Evolutionary conservation across 35 echinoderm and acorn worm genomes (phyloP).

Genomic region (Hemicentrotus pulcherrimus): DNA sequence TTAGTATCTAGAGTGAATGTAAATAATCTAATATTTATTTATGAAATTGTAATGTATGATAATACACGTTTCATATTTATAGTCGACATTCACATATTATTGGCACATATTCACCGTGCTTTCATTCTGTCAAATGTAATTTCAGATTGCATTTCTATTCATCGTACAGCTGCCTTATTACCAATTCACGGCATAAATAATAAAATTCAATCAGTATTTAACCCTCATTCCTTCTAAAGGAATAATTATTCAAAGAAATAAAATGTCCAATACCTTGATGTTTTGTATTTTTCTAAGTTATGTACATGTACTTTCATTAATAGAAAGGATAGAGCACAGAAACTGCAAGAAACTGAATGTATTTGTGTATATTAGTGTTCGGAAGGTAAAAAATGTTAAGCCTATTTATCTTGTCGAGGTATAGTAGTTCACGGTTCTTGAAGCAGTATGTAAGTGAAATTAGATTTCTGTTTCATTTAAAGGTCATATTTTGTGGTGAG

Average conservation of each 20-base stretch:
- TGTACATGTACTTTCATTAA: neutral
- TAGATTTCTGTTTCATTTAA: too few relatives aligned
- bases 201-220: neutral
- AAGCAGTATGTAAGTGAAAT: neutral
- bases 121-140: neutral
- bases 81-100: too few relatives aligned
- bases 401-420: neutral
- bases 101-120: neutral
- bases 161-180: neutral
- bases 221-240: neutral
- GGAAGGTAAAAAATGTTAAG: too few relatives aligned
- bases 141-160: neutral
- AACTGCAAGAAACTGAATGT: neutral
- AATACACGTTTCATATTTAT: neutral
- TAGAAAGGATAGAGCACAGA: neutral
- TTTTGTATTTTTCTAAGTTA: neutral
- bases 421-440: neutral
- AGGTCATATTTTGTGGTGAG: too few relatives aligned
- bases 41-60: neutral
- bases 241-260: neutral
- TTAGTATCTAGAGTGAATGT: neutral
- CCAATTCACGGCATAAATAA: neutral
- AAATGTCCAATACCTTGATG: neutral
- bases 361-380: neutral
- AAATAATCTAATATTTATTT: neutral